Percentiles rank a stretch among this genome's conserved stretches.
Conservation (phyloP, 1,140 invertebrate species). For the Drosophila ercepeae region DNA sequence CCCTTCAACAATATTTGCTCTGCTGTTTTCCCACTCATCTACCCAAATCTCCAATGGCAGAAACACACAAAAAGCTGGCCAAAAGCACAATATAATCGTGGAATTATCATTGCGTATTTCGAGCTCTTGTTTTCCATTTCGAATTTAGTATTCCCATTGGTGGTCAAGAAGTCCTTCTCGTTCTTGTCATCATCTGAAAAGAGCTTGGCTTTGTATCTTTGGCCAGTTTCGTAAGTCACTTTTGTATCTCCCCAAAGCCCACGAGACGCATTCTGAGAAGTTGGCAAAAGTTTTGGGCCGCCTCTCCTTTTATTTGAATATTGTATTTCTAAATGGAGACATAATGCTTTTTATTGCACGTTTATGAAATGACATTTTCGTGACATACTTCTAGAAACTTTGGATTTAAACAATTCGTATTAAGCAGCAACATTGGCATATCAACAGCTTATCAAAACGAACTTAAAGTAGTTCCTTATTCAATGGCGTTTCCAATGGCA, state of each 20-base stretch:
- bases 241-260: constrained; percentile 61
- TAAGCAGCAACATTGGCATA: no score
- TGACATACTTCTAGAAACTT: constrained; percentile 18
- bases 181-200: constrained; percentile 4
- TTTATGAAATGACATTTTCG: constrained; percentile 35
- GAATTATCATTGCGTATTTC: constrained; percentile 64
- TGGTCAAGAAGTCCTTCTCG: constrained; percentile 37
- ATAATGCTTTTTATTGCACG: constrained; percentile 39
- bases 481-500: no score
- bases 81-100: constrained; percentile 63
- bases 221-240: constrained; percentile 17
- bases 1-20: constrained; percentile 65
- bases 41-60: no score
- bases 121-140: constrained; percentile 65
- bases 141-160: constrained; percentile 74
- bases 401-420: not conserved
- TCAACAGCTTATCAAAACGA: not conserved
- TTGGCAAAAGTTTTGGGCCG: constrained; percentile 54
- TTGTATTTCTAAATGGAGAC: constrained; percentile 68
- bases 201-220: constrained; percentile 13
- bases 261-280: constrained; percentile 60
- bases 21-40: constrained; percentile 10
- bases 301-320: constrained; percentile 62
- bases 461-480: not conserved
- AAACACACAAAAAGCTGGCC: constrained; percentile 42